A percentile compares a stretch with the other conserved stretches of the same genome.
Evolutionary conservation across 2,888 invertebrate genomes (phyloP).

Genomic region (Yponomeuta sedellus): DNA sequence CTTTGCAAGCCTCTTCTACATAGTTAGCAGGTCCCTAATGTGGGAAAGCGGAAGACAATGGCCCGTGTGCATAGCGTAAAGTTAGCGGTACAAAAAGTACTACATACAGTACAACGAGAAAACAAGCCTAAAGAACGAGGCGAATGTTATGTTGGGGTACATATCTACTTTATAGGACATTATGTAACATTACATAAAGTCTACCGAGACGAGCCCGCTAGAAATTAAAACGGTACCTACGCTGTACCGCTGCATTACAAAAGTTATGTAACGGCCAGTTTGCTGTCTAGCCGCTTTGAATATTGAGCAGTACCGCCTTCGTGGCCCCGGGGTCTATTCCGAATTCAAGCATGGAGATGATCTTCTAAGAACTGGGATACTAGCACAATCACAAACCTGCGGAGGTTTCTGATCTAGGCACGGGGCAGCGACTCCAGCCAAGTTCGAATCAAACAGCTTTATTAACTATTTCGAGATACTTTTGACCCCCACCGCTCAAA

Average conservation of each 20-base stretch:
- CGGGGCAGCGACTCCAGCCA: too few species aligned
- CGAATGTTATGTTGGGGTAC: background rate
- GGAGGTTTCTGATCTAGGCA: too few species aligned
- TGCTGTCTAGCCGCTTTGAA: conserved; percentile 1
- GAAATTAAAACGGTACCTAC: conserved; percentile 47
- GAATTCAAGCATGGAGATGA: background rate
- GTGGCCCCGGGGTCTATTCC: background rate
- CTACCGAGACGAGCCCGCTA: background rate
- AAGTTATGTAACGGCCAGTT: conserved; percentile 17
- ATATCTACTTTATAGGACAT: background rate
- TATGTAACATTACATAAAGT: background rate
- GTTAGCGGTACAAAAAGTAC: background rate
- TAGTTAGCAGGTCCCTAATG: background rate
- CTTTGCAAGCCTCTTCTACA: background rate
- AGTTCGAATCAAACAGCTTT: too few species aligned
- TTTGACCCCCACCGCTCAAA: too few species aligned
- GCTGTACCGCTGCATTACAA: conserved; percentile 24
- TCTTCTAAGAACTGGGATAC: too few species aligned
- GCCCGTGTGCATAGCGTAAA: background rate
- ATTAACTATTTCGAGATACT: too few species aligned
- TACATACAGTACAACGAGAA: background rate
- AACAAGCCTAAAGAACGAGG: too few species aligned
- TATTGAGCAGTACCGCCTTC: conserved; percentile 3
- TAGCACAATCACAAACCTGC: too few species aligned
- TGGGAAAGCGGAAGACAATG: conserved; percentile 1